Percentiles rank a stretch among this genome's conserved stretches.
Conservation (phyloP, 1,140 invertebrate species). For the Wiebesia pumilae region DNA sequence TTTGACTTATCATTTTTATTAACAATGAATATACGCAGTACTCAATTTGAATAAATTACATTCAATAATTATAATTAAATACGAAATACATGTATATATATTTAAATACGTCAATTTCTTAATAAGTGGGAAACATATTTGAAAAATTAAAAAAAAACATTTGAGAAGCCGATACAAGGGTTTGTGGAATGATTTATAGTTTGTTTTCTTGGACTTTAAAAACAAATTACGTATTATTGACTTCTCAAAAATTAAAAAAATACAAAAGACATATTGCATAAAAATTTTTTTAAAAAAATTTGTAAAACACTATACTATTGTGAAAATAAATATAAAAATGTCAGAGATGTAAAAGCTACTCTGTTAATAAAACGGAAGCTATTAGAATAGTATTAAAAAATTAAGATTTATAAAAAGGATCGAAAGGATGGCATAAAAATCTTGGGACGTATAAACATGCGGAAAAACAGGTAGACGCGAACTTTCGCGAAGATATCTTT, state of each 20-base stretch:
- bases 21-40: not conserved
- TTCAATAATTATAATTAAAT: not conserved
- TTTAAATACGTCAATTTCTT: not conserved
- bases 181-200: slow-evolving; percentile 8
- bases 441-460: not conserved
- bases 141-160: slow-evolving; percentile 24
- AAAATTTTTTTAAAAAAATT: too few relatives aligned
- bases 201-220: not conserved
- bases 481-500: not conserved
- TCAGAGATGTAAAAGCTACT: not conserved
- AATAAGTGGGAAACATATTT: not conserved
- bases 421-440: not conserved
- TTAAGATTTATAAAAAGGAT: not conserved
- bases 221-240: slow-evolving; percentile 9
- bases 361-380: not conserved
- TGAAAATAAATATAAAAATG: too few relatives aligned
- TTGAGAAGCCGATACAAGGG: not conserved
- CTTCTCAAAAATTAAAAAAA: not conserved
- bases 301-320: too few relatives aligned
- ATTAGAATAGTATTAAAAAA: not conserved
- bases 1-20: not conserved
- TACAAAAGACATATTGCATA: not conserved
- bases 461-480: not conserved
- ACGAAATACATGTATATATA: not conserved
- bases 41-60: not conserved